Evolutionary conservation across 1,140 invertebrate genomes (phyloP).

Genomic region (Conus betulinus): DNA sequence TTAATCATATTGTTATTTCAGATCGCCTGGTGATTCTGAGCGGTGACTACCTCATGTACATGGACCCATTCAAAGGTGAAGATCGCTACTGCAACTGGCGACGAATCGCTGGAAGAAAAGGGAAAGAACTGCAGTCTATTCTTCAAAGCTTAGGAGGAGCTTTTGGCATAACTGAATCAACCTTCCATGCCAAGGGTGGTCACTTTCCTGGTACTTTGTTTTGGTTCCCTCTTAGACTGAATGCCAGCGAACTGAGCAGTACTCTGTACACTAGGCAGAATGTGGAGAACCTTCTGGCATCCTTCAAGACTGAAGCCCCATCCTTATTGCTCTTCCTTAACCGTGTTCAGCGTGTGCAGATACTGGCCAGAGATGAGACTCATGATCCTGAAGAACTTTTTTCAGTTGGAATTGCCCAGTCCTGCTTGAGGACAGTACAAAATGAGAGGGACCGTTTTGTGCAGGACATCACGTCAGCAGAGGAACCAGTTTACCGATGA

Average conservation of each 20-base stretch:
- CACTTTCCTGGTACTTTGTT: conserved; percentile 60
- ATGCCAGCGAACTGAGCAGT: conserved; percentile 44
- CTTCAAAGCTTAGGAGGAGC: conserved; percentile 38
- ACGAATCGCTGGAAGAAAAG: conserved; percentile 45
- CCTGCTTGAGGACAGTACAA: background rate
- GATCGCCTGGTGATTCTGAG: conserved; percentile 66
- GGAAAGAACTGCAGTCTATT: conserved; percentile 35
- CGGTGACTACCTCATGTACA: conserved; percentile 59
- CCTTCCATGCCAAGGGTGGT: conserved; percentile 26
- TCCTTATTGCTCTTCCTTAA: conserved; percentile 59
- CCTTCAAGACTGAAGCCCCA: conserved; percentile 50
- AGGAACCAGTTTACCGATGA: background rate
- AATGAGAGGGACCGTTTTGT: background rate
- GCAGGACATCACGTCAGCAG: background rate
- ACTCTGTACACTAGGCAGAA: conserved; percentile 49
- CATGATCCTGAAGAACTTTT: background rate
- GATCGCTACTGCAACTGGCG: conserved; percentile 11
- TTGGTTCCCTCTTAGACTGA: conserved; percentile 58
- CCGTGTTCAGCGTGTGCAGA: conserved; percentile 32
- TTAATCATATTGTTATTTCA: conserved; percentile 38
- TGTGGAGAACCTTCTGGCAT: conserved; percentile 48
- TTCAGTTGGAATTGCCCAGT: background rate
- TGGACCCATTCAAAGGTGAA: conserved; percentile 55
- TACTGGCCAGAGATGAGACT: conserved; percentile 1
- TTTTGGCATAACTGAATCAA: conserved; percentile 42